phyloP scores from a whole-genome alignment of 1,140 invertebrate genomes.

The Bombus waltoni region DNA sequence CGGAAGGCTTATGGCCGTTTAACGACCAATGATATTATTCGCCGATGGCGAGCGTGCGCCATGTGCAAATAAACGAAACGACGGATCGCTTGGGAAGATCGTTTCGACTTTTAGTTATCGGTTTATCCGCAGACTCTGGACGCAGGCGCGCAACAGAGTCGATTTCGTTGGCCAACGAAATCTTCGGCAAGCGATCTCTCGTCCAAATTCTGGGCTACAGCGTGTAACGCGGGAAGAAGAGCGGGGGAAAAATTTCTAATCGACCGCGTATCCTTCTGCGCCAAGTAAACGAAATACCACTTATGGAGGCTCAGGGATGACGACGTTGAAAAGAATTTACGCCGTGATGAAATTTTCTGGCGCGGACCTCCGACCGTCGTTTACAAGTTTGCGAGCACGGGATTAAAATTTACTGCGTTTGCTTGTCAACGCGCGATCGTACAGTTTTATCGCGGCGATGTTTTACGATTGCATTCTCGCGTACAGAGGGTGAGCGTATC shows the following conservation, averaged over 20 bases:
- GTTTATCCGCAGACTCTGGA: too few relatives aligned
- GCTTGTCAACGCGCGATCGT: background rate
- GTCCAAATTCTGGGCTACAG: too few relatives aligned
- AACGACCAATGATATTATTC: background rate
- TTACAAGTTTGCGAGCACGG: background rate
- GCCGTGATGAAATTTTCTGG: background rate
- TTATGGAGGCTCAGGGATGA: background rate
- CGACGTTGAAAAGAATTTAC: too few relatives aligned
- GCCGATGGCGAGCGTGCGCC: background rate
- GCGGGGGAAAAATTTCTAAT: background rate
- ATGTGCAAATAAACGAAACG: background rate
- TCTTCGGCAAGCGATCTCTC: too few relatives aligned
- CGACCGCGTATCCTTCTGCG: too few relatives aligned
- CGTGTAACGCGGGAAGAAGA: too few relatives aligned
- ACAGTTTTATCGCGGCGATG: background rate
- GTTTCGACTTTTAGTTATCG: background rate
- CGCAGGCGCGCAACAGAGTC: too few relatives aligned
- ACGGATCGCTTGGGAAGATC: too few relatives aligned
- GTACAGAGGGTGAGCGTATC: background rate
- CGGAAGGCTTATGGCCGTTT: background rate
- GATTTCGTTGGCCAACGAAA: too few relatives aligned
- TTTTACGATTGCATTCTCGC: background rate
- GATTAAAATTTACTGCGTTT: slow-evolving; percentile 8
- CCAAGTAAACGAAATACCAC: background rate
- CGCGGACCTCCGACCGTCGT: too few relatives aligned